Conservation (phyloP, 2,113 vertebrate genomes). For the Bolborhynchus lineola region DNA sequence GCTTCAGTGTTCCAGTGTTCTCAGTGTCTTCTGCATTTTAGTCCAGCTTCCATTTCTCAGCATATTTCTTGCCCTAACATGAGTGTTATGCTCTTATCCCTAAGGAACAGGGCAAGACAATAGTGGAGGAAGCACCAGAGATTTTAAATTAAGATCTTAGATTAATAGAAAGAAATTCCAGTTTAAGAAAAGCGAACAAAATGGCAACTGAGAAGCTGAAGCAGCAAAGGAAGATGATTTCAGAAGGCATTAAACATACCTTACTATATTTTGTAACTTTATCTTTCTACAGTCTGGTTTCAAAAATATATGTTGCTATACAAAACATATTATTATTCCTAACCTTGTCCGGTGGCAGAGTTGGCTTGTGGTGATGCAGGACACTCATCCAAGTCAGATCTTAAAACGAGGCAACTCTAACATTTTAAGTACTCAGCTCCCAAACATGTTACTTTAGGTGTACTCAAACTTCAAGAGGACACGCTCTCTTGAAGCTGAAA, state of each 20-base stretch:
- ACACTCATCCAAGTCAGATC: neutral
- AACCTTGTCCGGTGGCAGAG: neutral
- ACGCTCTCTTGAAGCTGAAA: neutral
- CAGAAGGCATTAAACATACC: neutral
- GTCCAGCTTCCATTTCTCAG: neutral
- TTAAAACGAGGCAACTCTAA: neutral
- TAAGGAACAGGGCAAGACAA: neutral
- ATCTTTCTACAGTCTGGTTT: neutral
- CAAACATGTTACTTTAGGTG: neutral
- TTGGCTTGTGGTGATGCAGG: neutral
- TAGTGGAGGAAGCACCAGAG: neutral
- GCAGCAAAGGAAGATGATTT: neutral
- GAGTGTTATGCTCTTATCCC: neutral
- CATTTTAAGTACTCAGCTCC: neutral
- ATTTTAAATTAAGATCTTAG: neutral
- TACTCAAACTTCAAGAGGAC: neutral
- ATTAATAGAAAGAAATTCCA: neutral
- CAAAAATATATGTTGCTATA: neutral
- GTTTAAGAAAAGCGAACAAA: neutral
- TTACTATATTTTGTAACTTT: neutral
- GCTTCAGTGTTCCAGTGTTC: neutral
- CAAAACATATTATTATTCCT: neutral
- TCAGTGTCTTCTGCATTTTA: neutral
- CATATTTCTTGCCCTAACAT: neutral
- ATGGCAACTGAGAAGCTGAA: neutral